Percentiles rank a stretch among this genome's conserved stretches.
These are phyloP conservation scores for Brenthis hecate DNA, from an alignment of 2,888 invertebrate species.

Conservation along the genomic window DNA sequence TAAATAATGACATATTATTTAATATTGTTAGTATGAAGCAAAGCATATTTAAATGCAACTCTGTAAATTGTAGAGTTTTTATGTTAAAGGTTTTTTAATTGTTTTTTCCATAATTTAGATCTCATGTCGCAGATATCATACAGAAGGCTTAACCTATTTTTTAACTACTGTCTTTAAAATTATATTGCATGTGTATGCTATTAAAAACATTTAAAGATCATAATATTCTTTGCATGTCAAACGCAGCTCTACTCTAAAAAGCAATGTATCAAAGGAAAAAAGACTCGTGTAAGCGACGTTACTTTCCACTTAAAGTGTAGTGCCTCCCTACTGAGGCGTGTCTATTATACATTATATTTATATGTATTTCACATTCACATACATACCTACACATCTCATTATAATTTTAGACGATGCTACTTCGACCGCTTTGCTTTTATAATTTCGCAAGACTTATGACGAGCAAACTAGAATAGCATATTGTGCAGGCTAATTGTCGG, in stretches of 20 bases:
- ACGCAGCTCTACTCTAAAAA: slow-evolving; percentile 11
- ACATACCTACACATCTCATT: slow-evolving; percentile 18
- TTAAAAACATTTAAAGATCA: slow-evolving; percentile 7
- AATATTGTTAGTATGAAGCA: background rate
- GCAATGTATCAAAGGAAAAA: slow-evolving; percentile 26
- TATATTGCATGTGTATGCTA: background rate
- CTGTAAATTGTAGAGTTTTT: background rate
- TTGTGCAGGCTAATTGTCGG: slow-evolving; percentile 31
- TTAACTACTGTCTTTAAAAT: background rate
- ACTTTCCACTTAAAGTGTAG: slow-evolving; percentile 23
- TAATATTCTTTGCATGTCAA: slow-evolving; percentile 9
- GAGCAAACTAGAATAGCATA: slow-evolving; percentile 25
- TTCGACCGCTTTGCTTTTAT: slow-evolving; percentile 10
- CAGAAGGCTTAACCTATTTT: background rate
- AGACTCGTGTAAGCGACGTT: slow-evolving; percentile 29
- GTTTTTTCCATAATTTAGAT: background rate
- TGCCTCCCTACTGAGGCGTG: slow-evolving; percentile 22
- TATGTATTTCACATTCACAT: slow-evolving; percentile 10
- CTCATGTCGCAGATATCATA: background rate
- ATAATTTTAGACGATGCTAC: slow-evolving; percentile 2
- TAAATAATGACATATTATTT: too few species aligned
- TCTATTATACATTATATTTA: slow-evolving; percentile 20
- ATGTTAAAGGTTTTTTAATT: background rate
- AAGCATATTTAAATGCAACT: background rate
- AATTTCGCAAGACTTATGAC: slow-evolving; percentile 6